Base-by-base conservation (phyloP, 2,888 invertebrate species). In the Trypoxylon attenuatum region DNA sequence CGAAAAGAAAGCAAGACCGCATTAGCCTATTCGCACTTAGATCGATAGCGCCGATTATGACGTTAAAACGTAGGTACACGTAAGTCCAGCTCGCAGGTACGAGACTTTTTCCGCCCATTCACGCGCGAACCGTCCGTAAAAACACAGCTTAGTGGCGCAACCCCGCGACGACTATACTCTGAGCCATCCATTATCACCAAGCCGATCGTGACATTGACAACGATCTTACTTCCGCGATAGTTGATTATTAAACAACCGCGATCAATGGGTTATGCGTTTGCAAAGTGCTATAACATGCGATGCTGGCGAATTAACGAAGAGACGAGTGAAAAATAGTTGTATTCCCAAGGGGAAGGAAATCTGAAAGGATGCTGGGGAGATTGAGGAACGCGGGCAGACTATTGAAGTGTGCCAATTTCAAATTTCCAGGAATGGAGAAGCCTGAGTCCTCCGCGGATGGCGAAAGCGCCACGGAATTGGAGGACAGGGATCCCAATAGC, bases 401-500 rank as follows among this genome's bases (percentile, higher is more conserved):
- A 22, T 69, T 67, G 21, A 75, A 76, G 42, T 76, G 79, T 52
- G 59, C 66, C 15, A 76, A 76, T 68, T 76, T 82, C 22, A 58
- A 71, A 41, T 53, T 82, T 79, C 75, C 82, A 80, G 82, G 79
- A 60, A 85, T 85, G 82, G 83, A 84, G 33, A 86, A 86, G 69
- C 75, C 83, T n/a, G 83, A 76, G 41, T 85, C 86, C 27, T 84
- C 85, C 33, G 87, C 76, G 71, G 87, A 80, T 18, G 66, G 85
- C 38, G 88, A 84, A 51, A 86, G 88, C 38, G 84, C 84, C 4
- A 88, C 89, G 41, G 89, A 91, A 50, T 86, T 93, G 61, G 92
- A 92, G 77, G 92, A 93, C 76, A 86, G 93, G 66, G 93, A 94
- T 80, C 94, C 94, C 0, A 92, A 92, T 76, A 89, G 89, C 64